Percentiles rank a stretch among this genome's conserved stretches.
phyloP scores from a whole-genome alignment of 2,113 vertebrate species.

The Eira barbara region DNA sequence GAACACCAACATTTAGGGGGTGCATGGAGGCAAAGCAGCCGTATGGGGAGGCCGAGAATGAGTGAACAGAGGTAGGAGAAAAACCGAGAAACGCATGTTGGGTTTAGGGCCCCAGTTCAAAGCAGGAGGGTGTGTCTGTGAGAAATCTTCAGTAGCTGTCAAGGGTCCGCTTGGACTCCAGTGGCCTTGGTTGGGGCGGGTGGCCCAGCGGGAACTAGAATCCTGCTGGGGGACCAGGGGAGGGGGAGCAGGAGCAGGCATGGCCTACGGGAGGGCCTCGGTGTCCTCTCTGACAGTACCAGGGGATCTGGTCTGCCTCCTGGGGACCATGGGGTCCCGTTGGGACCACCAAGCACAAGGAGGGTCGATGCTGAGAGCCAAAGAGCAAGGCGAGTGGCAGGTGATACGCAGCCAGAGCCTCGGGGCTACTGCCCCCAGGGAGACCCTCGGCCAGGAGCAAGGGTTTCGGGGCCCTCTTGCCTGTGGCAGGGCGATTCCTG shows the following conservation, averaged over 20 bases:
- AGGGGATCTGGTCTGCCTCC: neutral
- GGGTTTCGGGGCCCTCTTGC: no score
- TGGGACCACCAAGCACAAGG: neutral
- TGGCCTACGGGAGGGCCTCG: rapidly evolving
- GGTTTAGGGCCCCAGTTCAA: neutral
- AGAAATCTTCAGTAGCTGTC: neutral
- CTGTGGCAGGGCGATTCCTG: neutral
- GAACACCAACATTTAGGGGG: neutral
- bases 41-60: neutral
- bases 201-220: neutral
- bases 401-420: no score
- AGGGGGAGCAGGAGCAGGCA: neutral
- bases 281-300: no score
- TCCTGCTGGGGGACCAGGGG: neutral
- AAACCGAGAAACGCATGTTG: neutral
- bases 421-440: neutral
- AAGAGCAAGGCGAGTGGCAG: neutral
- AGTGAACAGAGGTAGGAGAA: neutral
- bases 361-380: neutral
- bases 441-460: neutral
- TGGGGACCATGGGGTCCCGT: neutral
- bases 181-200: neutral
- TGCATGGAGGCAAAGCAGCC: neutral
- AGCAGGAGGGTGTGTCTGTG: neutral
- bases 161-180: no score